Percentiles rank a stretch among this genome's conserved stretches.
phyloP scores from a whole-genome alignment of 2,113 vertebrate species.

The Cyphomyrus discorhynchus region DNA sequence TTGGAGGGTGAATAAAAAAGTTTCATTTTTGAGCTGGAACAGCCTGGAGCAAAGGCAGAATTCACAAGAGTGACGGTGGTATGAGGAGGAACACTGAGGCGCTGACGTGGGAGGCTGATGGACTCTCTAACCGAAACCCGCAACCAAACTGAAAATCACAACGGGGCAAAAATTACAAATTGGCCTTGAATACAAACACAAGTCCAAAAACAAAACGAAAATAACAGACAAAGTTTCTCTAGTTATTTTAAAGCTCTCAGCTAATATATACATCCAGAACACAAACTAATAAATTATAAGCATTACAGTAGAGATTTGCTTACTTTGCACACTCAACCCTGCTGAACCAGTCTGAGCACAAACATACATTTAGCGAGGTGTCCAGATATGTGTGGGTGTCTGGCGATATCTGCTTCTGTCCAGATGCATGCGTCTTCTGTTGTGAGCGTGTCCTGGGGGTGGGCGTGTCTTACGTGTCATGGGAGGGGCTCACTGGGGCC shows the following conservation, averaged over 20 bases:
- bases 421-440: constrained; percentile 10
- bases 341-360: background rate
- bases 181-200: constrained; percentile 17
- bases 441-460: background rate
- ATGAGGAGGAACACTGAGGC: too few relatives aligned
- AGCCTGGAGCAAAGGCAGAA: background rate
- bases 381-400: background rate
- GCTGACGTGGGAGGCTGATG: background rate
- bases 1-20: background rate
- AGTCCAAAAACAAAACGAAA: background rate
- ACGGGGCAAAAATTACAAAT: constrained; percentile 20
- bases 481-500: background rate
- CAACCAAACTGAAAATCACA: constrained; percentile 29
- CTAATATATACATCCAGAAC: constrained; percentile 39
- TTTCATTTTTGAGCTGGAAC: background rate
- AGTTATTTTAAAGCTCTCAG: constrained; percentile 27
- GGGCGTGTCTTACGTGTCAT: background rate
- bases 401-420: constrained; percentile 9
- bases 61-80: background rate
- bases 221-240: constrained; percentile 23
- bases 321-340: constrained; percentile 21
- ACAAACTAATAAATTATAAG: constrained; percentile 44
- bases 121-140: background rate
- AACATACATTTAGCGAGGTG: background rate
- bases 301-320: constrained; percentile 6